Evolutionary conservation across 2,888 invertebrate species (phyloP).

Genomic region (Marasmarcha lunaedactyla): DNA sequence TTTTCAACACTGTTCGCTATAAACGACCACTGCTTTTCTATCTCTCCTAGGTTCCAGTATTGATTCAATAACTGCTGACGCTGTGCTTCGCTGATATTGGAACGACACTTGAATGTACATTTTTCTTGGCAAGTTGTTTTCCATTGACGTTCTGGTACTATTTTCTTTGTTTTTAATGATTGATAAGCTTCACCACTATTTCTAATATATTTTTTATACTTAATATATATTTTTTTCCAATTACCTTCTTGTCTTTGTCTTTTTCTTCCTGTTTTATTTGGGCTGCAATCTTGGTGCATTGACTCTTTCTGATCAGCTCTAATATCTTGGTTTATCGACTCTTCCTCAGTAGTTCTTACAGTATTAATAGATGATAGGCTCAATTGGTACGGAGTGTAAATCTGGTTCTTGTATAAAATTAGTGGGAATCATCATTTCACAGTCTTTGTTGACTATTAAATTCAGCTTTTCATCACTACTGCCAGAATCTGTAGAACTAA

Average conservation of each 20-base stretch:
- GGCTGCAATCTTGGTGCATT: not conserved
- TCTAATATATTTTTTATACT: constrained; percentile 7
- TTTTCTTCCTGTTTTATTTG: constrained; percentile 6
- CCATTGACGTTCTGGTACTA: constrained; percentile 7
- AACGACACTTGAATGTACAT: constrained; percentile 10
- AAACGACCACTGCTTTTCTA: constrained; percentile 7
- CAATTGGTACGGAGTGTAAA: not conserved
- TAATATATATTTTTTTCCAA: constrained; percentile 10
- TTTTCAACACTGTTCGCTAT: constrained; percentile 5
- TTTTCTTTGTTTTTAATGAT: constrained; percentile 7
- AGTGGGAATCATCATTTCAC: not conserved
- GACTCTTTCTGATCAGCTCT: constrained; percentile 1
- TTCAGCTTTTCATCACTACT: constrained; percentile 1
- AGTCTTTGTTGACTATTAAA: not conserved
- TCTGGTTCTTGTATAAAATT: not conserved
- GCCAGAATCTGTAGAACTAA: not conserved
- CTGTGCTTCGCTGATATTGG: constrained; percentile 6
- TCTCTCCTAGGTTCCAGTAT: constrained; percentile 9
- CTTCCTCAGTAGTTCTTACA: not conserved
- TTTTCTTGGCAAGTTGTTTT: constrained; percentile 9
- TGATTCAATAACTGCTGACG: too few species aligned
- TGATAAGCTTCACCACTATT: constrained; percentile 9
- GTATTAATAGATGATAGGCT: not conserved
- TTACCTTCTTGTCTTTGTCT: constrained; percentile 7
- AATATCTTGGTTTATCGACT: constrained; percentile 1